Percentiles rank a stretch among this genome's conserved stretches.
Evolutionary conservation across 2,113 vertebrate genomes (phyloP).

Genomic region (Centropus bengalensis): DNA sequence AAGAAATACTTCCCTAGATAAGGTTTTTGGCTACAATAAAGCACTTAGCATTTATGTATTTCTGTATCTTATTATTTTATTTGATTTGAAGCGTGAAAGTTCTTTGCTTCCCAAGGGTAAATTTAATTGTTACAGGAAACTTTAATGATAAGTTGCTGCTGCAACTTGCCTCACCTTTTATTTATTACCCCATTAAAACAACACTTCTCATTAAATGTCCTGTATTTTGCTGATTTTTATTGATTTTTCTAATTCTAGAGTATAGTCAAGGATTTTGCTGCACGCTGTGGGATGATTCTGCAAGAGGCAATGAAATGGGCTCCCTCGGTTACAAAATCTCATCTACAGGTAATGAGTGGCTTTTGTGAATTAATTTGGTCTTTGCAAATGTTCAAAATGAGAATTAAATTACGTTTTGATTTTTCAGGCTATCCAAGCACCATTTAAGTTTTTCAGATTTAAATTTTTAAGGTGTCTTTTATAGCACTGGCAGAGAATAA

Average conservation of each 20-base stretch:
- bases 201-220: background rate
- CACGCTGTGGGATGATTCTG: conserved; percentile 95
- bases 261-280: conserved; percentile 95
- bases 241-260: conserved; percentile 76
- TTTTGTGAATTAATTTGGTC: background rate
- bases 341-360: conserved; percentile 85
- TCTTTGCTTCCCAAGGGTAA: background rate
- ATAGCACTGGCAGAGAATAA: background rate
- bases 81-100: background rate
- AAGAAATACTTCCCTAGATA: background rate
- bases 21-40: background rate
- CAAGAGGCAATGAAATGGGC: conserved; percentile 99
- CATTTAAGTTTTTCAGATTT: background rate
- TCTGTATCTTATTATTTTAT: background rate
- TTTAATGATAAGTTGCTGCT: background rate
- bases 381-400: background rate
- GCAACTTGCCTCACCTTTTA: background rate
- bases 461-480: background rate
- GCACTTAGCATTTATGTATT: background rate
- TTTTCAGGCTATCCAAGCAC: background rate
- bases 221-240: background rate
- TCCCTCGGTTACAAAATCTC: conserved; percentile 95
- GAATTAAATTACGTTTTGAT: background rate
- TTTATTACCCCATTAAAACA: background rate
- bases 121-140: background rate